phyloP scores from a whole-genome alignment of 2,797 vertebrate genomes.

The Sebastiscus tertius region DNA sequence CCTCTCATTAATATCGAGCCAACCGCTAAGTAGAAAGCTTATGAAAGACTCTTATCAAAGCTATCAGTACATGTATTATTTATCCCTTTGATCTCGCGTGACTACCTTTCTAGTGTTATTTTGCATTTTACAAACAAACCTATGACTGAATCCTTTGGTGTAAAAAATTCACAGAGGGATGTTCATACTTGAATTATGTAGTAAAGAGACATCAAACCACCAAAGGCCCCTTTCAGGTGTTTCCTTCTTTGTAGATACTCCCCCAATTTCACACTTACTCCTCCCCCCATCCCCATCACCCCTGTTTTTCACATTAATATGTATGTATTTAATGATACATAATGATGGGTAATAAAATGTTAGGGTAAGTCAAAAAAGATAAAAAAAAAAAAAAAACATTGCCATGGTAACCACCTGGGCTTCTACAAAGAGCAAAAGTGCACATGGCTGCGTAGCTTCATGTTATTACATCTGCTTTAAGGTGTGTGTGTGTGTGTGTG shows the following conservation, averaged over 20 bases:
- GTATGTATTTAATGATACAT: constrained; percentile 99
- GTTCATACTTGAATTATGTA: constrained; percentile 67
- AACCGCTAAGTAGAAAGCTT: constrained; percentile 37
- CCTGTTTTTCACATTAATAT: constrained; percentile 91
- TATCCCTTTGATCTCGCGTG: constrained; percentile 61
- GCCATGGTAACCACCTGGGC: constrained; percentile 92
- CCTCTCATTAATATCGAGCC: constrained; percentile 36
- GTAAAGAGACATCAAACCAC: constrained; percentile 66
- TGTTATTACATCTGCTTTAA: constrained; percentile 96
- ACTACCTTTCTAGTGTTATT: constrained; percentile 50
- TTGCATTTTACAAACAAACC: constrained; percentile 67
- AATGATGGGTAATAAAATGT: constrained; percentile 96
- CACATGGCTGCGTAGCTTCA: constrained; percentile 89
- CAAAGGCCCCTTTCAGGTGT: constrained; percentile 71
- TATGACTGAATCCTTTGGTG: constrained; percentile 60
- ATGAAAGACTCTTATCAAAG: constrained; percentile 47
- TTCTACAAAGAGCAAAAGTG: constrained; percentile 87
- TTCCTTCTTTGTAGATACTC: constrained; percentile 72
- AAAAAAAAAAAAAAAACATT: constrained; percentile 80
- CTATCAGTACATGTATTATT: constrained; percentile 40
- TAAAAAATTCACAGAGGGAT: constrained; percentile 57
- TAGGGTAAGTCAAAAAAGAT: constrained; percentile 88
- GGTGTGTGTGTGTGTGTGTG: constrained; percentile 71
- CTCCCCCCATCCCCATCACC: constrained; percentile 69
- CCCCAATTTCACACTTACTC: constrained; percentile 73